Evolutionary conservation across 2,113 vertebrate species (phyloP).

Genomic region (Ciconia stormi): DNA sequence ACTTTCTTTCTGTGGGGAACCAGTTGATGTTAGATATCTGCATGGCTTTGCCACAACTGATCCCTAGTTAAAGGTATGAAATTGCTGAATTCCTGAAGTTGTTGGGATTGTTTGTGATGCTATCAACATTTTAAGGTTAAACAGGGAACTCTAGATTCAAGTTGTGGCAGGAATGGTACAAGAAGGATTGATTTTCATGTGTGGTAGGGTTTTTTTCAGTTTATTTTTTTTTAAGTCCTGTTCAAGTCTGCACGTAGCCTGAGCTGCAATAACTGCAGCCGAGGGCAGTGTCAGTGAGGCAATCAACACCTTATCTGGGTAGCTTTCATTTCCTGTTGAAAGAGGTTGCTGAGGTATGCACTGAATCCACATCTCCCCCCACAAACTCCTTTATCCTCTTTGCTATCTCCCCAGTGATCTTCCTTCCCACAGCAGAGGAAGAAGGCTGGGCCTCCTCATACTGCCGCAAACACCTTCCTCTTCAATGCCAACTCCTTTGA

Average conservation of each 20-base stretch:
- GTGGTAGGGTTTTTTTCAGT: not conserved
- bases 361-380: conserved; percentile 5
- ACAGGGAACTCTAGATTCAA: conserved; percentile 27
- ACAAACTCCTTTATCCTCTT: not conserved
- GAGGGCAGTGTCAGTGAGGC: conserved; percentile 44
- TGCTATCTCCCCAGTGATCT: conserved; percentile 36
- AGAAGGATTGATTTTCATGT: conserved; percentile 15
- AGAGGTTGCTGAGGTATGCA: conserved; percentile 50
- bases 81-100: conserved; percentile 38
- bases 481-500: not conserved
- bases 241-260: conserved; percentile 42
- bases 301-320: conserved; percentile 49
- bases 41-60: not conserved
- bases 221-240: not conserved
- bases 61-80: not conserved
- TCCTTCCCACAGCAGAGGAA: conserved; percentile 42
- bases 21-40: not conserved
- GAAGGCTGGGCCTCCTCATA: not conserved
- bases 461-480: not conserved
- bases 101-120: conserved; percentile 26
- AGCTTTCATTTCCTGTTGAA: conserved; percentile 59
- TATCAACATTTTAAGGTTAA: conserved; percentile 42
- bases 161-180: conserved; percentile 14
- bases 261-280: conserved; percentile 39
- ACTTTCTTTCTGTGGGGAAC: not conserved